Base-by-base conservation (phyloP, 2,113 vertebrate species). In the Chloropsis hardwickii region DNA sequence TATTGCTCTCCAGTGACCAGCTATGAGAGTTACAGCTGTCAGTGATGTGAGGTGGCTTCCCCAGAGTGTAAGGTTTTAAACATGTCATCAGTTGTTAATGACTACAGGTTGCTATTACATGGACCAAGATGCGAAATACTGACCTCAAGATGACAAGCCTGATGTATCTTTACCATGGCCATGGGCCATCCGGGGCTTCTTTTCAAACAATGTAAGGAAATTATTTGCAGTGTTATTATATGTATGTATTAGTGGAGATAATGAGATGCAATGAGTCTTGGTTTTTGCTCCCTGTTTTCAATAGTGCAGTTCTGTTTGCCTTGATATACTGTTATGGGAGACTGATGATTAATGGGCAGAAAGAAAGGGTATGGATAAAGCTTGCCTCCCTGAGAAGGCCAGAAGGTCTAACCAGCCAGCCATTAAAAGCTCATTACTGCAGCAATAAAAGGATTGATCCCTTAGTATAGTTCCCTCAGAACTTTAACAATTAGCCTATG, bases 341-440 rank as follows among this genome's bases (percentile, higher is more conserved):
- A 79, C 42, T 22, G 85, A 7, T 91, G 86, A 96, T 97, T 96
- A 96, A 95, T 64, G 84, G 51, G 35, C 92, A 86, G 54, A 77
- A 74, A 51, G 79, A 86, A 88, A 86, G 57, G 45, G n/a, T 56
- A 86, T 77, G 60, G 72, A 62, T 96, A 81, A 86, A 92, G 33
- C 35, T 60, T 88, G 44, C 69, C 66, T 95, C 35, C 37, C 35
- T 93, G 62, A 31, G 65, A 91, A 96, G 80, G 57, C 85, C 64
- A 86, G 81, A 67, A 94, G 86, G 71, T 81, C 47, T 71, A 95
- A 56, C 84, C 86, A 94, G 58, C 64, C 89, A 96, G 72, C 92
- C 94, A 93, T 97, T 96, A 98, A 95, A 96, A 97, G 91, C 93
- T 96, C 96, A 96, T 98, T 97, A 98, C 77, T 92, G 44, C 54